These are phyloP conservation scores for Melieria omissa DNA, from an alignment of 2,888 invertebrate species.

Conservation along the genomic window DNA sequence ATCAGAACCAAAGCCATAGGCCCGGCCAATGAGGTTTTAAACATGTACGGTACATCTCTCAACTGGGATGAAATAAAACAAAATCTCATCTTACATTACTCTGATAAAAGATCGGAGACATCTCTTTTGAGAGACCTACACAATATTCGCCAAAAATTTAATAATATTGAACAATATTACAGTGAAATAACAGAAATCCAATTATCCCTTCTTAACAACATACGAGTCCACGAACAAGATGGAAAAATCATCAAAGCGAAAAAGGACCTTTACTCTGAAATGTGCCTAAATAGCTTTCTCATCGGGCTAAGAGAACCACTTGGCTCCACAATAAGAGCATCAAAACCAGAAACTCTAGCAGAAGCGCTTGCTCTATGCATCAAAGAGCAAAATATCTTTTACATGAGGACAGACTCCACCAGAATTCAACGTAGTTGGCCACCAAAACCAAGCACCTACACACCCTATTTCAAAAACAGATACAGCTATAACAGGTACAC, in stretches of 20 bases:
- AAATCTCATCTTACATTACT: slow-evolving; percentile 41
- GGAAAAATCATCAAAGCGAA: slow-evolving; percentile 42
- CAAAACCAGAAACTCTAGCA: too few species aligned
- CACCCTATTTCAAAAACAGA: too few species aligned
- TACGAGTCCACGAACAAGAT: slow-evolving; percentile 44
- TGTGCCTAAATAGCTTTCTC: slow-evolving; percentile 45
- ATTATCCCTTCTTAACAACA: slow-evolving; percentile 41
- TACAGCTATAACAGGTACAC: too few species aligned
- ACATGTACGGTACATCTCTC: slow-evolving; percentile 42
- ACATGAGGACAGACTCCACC: too few species aligned
- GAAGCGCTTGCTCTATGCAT: too few species aligned
- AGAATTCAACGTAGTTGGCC: too few species aligned
- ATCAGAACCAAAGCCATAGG: slow-evolving; percentile 43
- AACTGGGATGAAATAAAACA: slow-evolving; percentile 41
- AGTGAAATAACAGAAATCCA: slow-evolving; percentile 44
- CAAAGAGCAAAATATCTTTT: too few species aligned
- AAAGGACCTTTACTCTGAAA: slow-evolving; percentile 42
- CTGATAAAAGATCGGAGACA: slow-evolving; percentile 42
- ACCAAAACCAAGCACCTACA: too few species aligned
- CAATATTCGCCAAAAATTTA: slow-evolving; percentile 32
- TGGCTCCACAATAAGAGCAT: too few species aligned
- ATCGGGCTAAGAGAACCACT: slow-evolving; percentile 45
- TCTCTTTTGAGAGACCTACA: slow-evolving; percentile 42
- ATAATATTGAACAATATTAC: slow-evolving; percentile 42
- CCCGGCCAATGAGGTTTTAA: slow-evolving; percentile 40